Percentiles rank a stretch among this genome's conserved stretches.
Evolutionary conservation across 2,888 invertebrate genomes (phyloP).

Genomic region (Agrotis ipsilon): DNA sequence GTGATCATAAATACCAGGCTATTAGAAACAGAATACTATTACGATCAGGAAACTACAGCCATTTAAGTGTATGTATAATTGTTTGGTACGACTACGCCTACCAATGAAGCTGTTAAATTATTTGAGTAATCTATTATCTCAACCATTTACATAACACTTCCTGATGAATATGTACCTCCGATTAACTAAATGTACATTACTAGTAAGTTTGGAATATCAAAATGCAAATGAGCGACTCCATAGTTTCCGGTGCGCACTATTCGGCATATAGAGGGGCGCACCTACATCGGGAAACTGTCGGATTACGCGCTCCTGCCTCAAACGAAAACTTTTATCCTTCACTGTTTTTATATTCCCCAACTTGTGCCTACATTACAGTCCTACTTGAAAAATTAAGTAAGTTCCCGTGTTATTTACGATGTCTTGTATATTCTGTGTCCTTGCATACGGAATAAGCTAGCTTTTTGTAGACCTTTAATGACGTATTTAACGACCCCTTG

Average conservation of each 20-base stretch:
- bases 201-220: slow-evolving; percentile 19
- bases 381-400: slow-evolving; percentile 65
- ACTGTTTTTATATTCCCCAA: slow-evolving; percentile 72
- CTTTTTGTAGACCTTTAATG: slow-evolving; percentile 65
- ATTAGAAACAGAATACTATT: background rate
- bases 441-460: slow-evolving; percentile 63
- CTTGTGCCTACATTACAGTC: slow-evolving; percentile 68
- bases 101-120: background rate
- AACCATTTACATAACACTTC: slow-evolving; percentile 22
- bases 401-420: slow-evolving; percentile 64
- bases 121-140: background rate
- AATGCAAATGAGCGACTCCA: slow-evolving; percentile 57
- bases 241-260: slow-evolving; percentile 50
- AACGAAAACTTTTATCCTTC: slow-evolving; percentile 78
- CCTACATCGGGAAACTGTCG: slow-evolving; percentile 69
- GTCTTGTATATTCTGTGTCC: slow-evolving; percentile 55
- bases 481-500: slow-evolving; percentile 64
- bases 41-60: background rate
- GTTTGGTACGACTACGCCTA: background rate
- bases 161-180: slow-evolving; percentile 7
- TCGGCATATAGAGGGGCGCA: slow-evolving; percentile 62
- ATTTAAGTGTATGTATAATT: slow-evolving; percentile 11
- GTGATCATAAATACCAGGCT: slow-evolving; percentile 1
- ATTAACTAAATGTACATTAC: slow-evolving; percentile 27
- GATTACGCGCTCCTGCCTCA: slow-evolving; percentile 75